A percentile compares a stretch with the other conserved stretches of the same genome.
phyloP scores from a whole-genome alignment of 2,113 vertebrate species.

The Malaclemys terrapin region DNA sequence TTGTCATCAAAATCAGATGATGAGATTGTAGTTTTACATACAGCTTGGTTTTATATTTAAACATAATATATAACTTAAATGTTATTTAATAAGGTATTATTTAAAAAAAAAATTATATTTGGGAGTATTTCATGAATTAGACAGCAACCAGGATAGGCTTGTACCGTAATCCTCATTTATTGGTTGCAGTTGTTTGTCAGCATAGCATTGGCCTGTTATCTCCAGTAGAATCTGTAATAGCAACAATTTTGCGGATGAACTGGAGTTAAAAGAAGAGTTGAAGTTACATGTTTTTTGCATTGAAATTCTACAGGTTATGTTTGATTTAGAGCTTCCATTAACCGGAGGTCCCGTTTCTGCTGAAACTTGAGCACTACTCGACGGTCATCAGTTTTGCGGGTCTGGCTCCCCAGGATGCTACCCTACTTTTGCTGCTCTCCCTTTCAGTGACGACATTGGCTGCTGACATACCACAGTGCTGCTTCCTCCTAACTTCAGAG shows the following conservation, averaged over 20 bases:
- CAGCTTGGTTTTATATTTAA: not conserved
- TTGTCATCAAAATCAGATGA: not conserved
- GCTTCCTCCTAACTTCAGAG: not conserved
- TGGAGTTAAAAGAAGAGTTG: not conserved
- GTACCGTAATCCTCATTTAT: accelerated
- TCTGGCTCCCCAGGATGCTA: not conserved
- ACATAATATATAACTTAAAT: not conserved
- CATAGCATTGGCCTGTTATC: not conserved
- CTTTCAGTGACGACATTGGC: not conserved
- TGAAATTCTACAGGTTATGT: not conserved
- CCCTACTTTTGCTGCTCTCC: not conserved
- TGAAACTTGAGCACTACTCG: accelerated
- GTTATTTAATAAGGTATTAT: not conserved
- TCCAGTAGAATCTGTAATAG: not conserved
- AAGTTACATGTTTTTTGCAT: not conserved
- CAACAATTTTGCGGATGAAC: not conserved
- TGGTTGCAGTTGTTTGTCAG: not conserved
- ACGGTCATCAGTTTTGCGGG: not conserved
- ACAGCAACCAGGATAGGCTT: not conserved
- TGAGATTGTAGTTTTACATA: not conserved
- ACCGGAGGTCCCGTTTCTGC: not conserved
- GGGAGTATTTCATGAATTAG: not conserved
- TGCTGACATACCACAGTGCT: not conserved
- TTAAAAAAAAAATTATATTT: not conserved
- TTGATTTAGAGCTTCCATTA: not conserved